Evolutionary conservation across 2,797 vertebrate species (phyloP).

Genomic region (Pangasius sanitwongsei): DNA sequence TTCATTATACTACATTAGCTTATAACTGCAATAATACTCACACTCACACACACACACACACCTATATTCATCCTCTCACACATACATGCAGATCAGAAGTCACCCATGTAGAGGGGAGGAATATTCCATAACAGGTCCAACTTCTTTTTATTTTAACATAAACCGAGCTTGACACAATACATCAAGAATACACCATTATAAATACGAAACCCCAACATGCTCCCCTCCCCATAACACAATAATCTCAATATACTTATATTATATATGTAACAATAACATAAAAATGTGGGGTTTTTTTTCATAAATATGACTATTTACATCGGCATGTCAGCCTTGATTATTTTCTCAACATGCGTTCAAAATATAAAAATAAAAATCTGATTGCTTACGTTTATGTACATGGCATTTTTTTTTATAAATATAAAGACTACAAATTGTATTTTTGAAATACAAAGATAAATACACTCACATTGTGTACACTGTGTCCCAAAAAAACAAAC

Average conservation of each 20-base stretch:
- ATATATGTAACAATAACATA: conserved; percentile 72
- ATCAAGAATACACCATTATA: conserved; percentile 58
- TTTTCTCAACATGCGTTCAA: conserved; percentile 76
- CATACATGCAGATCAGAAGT: neutral
- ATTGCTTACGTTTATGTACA: conserved; percentile 83
- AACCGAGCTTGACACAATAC: conserved; percentile 57
- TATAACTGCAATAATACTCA: neutral
- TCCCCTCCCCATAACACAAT: conserved; percentile 57
- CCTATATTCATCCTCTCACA: neutral
- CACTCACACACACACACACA: neutral
- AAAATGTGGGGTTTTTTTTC: conserved; percentile 68
- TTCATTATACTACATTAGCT: neutral
- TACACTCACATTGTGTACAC: conserved; percentile 99
- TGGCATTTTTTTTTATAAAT: conserved; percentile 88
- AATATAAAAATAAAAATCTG: conserved; percentile 99
- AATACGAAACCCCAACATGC: conserved; percentile 58
- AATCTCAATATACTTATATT: conserved; percentile 62
- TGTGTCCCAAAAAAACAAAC: conserved; percentile 68
- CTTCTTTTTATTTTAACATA: conserved; percentile 49
- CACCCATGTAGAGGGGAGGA: neutral
- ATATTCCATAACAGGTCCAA: conserved; percentile 39
- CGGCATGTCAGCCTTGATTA: conserved; percentile 67
- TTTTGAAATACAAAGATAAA: conserved; percentile 99
- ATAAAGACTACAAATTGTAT: conserved; percentile 97
- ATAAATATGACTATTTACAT: conserved; percentile 69